These are phyloP conservation scores for Tadarida brasiliensis DNA, from an alignment of 2,797 vertebrate genomes.

Conservation along the genomic window DNA sequence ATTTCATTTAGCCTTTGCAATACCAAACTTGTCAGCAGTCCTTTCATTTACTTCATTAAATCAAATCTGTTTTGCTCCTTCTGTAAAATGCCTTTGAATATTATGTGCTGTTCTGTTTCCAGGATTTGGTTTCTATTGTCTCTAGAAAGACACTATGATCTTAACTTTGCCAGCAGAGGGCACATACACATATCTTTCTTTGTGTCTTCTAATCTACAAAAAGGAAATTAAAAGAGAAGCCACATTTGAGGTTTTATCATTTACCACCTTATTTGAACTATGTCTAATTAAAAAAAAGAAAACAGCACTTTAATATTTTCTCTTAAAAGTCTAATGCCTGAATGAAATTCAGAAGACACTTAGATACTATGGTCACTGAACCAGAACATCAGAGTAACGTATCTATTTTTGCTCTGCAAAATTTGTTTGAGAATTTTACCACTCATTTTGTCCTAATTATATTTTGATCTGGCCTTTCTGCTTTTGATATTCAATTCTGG, in stretches of 20 bases:
- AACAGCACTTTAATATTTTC: background rate
- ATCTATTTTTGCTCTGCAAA: background rate
- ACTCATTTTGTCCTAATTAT: background rate
- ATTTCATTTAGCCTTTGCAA: background rate
- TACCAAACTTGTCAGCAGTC: background rate
- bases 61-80: conserved; percentile 40
- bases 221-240: background rate
- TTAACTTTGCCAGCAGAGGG: conserved; percentile 77
- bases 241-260: background rate
- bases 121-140: conserved; percentile 70
- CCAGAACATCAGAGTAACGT: background rate
- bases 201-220: conserved; percentile 30
- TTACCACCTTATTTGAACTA: background rate
- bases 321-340: conserved; percentile 5
- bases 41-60: conserved; percentile 44
- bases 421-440: background rate
- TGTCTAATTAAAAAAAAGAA: background rate
- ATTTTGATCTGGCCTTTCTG: background rate
- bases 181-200: conserved; percentile 44
- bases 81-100: conserved; percentile 48
- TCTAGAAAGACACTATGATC: conserved; percentile 24
- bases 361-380: background rate
- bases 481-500: background rate
- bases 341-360: background rate
- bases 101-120: background rate